phyloP scores from a whole-genome alignment of 2,888 invertebrate genomes.

The Campoplex nolae region DNA sequence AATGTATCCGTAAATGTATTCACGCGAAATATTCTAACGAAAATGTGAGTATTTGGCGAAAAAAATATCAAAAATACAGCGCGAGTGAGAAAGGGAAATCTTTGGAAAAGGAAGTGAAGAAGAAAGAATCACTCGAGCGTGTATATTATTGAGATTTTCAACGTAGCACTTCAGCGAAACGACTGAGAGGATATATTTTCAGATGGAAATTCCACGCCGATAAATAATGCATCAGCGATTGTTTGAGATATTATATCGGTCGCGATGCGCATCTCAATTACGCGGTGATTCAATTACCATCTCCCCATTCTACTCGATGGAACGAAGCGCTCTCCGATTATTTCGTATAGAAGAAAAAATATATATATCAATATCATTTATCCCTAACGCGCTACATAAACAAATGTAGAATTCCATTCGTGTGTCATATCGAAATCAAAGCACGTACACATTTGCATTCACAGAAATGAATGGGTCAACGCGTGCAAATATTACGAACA shows the following conservation, averaged over 20 bases:
- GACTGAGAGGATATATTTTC: not conserved
- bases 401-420: not conserved
- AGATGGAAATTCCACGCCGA: constrained; percentile 15
- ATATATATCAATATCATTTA: not conserved
- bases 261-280: constrained; percentile 23
- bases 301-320: not conserved
- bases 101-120: not conserved
- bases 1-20: not conserved
- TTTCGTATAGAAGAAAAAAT: not conserved
- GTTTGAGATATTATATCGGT: constrained; percentile 31
- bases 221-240: constrained; percentile 37
- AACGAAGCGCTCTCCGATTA: not conserved
- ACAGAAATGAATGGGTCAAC: not conserved
- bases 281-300: constrained; percentile 5
- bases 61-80: constrained; percentile 11
- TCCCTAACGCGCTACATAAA: constrained; percentile 2
- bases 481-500: not conserved
- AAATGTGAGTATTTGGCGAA: not conserved
- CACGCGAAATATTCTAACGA: not conserved
- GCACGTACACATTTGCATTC: constrained; percentile 10
- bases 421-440: not conserved
- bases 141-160: constrained; percentile 10
- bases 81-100: not conserved
- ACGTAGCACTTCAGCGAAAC: not conserved
- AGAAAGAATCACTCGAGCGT: not conserved